phyloP scores from a whole-genome alignment of 2,888 invertebrate genomes.

The Trileptium ribeirensis region DNA sequence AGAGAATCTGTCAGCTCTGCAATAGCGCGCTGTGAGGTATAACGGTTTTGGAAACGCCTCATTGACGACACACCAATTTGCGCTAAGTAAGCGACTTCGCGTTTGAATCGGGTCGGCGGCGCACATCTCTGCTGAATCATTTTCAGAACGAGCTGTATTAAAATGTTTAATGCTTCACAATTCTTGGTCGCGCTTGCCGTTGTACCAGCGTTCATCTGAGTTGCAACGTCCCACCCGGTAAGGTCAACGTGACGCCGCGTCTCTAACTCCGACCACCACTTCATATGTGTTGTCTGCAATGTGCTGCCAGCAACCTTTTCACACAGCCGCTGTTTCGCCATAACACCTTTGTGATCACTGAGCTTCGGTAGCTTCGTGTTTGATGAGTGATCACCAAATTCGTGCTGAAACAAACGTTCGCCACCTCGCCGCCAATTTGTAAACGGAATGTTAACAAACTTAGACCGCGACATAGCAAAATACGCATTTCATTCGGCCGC shows the following conservation, averaged over 20 bases:
- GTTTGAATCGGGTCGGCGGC: not conserved
- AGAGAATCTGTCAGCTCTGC: not conserved
- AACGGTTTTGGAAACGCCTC: not conserved
- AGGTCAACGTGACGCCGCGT: too few species aligned
- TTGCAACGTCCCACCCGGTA: too few species aligned
- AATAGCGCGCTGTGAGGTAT: not conserved
- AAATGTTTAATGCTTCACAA: not conserved
- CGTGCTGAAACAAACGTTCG: too few species aligned
- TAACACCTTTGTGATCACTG: not conserved
- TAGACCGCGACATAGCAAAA: not conserved
- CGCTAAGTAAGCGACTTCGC: not conserved
- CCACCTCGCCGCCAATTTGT: not conserved
- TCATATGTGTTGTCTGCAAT: too few species aligned
- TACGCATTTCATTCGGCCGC: not conserved
- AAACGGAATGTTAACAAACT: not conserved
- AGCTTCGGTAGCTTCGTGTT: not conserved
- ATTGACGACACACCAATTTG: not conserved
- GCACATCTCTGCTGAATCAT: too few species aligned
- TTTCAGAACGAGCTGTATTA: too few species aligned
- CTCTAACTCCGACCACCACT: too few species aligned
- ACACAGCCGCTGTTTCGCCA: not conserved
- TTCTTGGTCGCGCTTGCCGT: not conserved
- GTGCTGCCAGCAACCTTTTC: not conserved
- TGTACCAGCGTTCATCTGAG: not conserved
- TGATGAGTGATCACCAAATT: too few species aligned